Evolutionary conservation across 2,797 vertebrate species (phyloP), one percentile per base, ranked within the genome.

Genomic region (Chaunax sp.): DNA sequence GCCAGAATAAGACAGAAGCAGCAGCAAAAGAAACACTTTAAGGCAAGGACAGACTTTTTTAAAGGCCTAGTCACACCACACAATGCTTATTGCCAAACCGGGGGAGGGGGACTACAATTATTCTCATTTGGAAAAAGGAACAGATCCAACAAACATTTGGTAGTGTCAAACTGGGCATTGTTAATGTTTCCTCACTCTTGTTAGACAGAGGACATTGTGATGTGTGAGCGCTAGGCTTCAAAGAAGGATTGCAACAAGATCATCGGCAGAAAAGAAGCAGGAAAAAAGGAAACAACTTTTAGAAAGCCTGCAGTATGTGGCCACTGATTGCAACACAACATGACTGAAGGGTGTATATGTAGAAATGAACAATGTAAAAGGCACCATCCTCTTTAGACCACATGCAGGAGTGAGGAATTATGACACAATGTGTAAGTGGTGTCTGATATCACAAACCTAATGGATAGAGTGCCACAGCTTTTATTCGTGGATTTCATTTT

Each of bases 1-100:
- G 86, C 74, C 68, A 84, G 78, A 83, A 75, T 91, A 83, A 90
- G 78, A 89, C 82, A 82, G 82, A 90, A 87, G 87, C 82, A 86
- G 84, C 77, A 88, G 88, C 85, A 92, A 87, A 83, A 87, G 70
- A 86, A 87, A 82, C 69, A 90, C 80, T 84, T 85, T 50, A 83
- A 58, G 58, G 78, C 60, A 80, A 78, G 75, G 82, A 84, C 45
- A 74, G 64, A 52, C 61, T 52, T 75, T 71, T 50, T 77, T 68
- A 43, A 77, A 87, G 60, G 72, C 83, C 77, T 72, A 60, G 78
- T 78, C 84, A 80, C 80, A 71, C 75, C 72, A 87, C 83, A 87
- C 81, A 82, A 82, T 62, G 80, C 80, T 81, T 59, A 58, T 74
- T 69, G 78, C 65, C 76, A 71, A 71, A 66, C 51, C 38, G 4